Conservation (phyloP, 2,888 invertebrate genomes). For the Lordiphosa andalusiaca region DNA sequence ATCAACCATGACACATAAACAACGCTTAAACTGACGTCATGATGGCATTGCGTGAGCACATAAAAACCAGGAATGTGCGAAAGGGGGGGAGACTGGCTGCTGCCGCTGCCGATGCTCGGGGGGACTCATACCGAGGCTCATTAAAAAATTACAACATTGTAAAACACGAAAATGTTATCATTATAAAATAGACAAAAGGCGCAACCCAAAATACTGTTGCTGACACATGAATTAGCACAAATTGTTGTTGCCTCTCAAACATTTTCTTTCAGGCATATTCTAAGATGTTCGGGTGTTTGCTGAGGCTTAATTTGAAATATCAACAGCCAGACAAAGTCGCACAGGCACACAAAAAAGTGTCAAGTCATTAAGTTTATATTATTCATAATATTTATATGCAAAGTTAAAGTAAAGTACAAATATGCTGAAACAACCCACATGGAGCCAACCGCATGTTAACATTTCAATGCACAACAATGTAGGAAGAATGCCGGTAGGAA, state of each 20-base stretch:
- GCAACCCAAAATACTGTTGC: conserved; percentile 27
- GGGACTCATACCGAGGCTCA: conserved; percentile 51
- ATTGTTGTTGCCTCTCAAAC: conserved; percentile 27
- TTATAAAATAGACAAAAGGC: conserved; percentile 64
- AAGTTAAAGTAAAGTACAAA: conserved; percentile 36
- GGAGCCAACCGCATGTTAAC: conserved; percentile 38
- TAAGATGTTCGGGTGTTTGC: conserved; percentile 30
- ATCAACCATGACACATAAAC: conserved; percentile 63
- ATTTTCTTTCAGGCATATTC: conserved; percentile 29
- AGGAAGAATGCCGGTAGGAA: conserved; percentile 21
- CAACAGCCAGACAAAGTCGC: conserved; percentile 19
- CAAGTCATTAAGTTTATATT: conserved; percentile 59
- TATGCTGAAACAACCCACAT: conserved; percentile 35
- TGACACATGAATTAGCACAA: conserved; percentile 54
- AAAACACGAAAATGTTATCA: conserved; percentile 74
- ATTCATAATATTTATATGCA: conserved; percentile 51
- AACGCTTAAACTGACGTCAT: conserved; percentile 43
- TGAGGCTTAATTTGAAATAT: conserved; percentile 37
- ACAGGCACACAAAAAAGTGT: conserved; percentile 31
- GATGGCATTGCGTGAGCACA: conserved; percentile 37
- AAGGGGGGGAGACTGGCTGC: not conserved
- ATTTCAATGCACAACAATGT: conserved; percentile 27
- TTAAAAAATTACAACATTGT: conserved; percentile 66
- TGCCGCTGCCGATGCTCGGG: conserved; percentile 25
- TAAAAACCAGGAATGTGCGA: conserved; percentile 23